Evolutionary conservation across 2,888 invertebrate species (phyloP), one percentile per base, ranked within the genome.

Genomic region (Pyrrhia umbra): DNA sequence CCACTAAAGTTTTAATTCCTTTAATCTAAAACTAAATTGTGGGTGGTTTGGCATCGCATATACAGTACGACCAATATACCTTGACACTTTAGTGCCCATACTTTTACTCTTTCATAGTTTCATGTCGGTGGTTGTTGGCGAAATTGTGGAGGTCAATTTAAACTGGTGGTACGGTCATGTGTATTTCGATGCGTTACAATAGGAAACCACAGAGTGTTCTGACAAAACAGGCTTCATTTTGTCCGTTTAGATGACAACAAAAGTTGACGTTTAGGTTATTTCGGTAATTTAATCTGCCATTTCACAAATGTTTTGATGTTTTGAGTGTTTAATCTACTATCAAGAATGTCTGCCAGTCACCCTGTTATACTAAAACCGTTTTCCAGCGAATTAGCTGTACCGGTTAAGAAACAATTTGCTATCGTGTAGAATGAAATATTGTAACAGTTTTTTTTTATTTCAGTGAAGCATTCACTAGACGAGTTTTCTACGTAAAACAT

Each of bases 221-320:
- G 74, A 64, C 82, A 79, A 82, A 80, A 79, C 79, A 70, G 68
- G 61, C 68, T 64, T 73, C 68, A 75, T 76, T 75, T 71, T 61
- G 75, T 68, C 23, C 51, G 56, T 30, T 42, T 45, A 51, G 37
- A 34, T 30, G 42, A 34, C 50, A 20, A 2, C 37, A 40, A 60
- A 57, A 55, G 57, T 57, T 45, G 37, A 58, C 45, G 23, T 42
- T 20, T 13, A 0, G 30, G 40, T 46, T 23, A 40, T 57, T 45
- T 45, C 30, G 40, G 34, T 40, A 50, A 47, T 66, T 39, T 30
- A 39, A 54, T 68, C n/a, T 16, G 18, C 20, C n/a, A n/a, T n/a
- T n/a, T n/a, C n/a, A n/a, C n/a, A n/a, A 30, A 25, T n/a, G 13
- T 68, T 37, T n/a, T 15, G 21, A 21, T 13, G 15, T 8, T 54